phyloP scores from a whole-genome alignment of 2,113 vertebrate genomes.

The Pangasianodon hypophthalmus region DNA sequence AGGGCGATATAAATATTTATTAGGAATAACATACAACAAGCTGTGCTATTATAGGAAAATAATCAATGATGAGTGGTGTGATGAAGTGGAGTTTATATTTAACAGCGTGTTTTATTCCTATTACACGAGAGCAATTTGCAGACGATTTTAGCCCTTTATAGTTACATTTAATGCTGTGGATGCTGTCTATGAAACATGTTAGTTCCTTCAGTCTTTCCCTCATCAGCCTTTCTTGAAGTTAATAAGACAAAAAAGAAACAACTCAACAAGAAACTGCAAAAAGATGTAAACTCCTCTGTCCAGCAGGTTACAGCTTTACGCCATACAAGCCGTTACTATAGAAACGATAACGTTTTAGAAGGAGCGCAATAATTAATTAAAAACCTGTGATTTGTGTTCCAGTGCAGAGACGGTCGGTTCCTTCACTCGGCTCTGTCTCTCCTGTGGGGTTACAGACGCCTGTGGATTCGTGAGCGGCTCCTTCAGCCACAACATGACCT shows the following conservation, averaged over 20 bases:
- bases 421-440: slow-evolving; percentile 91
- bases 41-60: no score
- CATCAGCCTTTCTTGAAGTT: no score
- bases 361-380: neutral
- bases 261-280: neutral
- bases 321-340: neutral
- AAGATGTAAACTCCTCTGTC: neutral
- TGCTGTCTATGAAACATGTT: no score
- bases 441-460: slow-evolving; percentile 83
- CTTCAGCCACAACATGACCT: slow-evolving; percentile 84
- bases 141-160: no score
- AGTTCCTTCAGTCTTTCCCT: no score
- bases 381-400: neutral
- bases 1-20: no score
- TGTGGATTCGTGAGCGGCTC: slow-evolving; percentile 87
- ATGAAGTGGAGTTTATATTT: no score
- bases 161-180: no score
- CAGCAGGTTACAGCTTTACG: neutral
- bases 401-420: slow-evolving; percentile 88
- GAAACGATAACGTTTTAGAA: neutral
- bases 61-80: no score
- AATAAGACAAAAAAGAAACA: neutral
- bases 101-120: no score
- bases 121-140: no score
- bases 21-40: no score